Percentiles rank a stretch among this genome's conserved stretches.
These are phyloP conservation scores for Mythimna pallens DNA, from an alignment of 2,888 invertebrate species.

Conservation along the genomic window DNA sequence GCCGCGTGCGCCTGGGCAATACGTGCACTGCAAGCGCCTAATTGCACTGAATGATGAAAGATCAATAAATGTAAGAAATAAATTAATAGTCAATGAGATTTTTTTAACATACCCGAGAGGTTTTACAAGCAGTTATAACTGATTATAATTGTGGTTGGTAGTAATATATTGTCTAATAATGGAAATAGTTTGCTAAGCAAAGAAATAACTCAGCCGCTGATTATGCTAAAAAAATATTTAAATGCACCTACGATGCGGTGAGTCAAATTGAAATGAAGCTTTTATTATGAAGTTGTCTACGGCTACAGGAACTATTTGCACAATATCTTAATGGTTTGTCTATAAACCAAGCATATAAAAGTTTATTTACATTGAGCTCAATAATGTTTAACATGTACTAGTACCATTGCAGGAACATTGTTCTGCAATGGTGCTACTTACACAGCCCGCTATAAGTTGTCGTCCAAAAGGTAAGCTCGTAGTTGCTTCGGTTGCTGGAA, in stretches of 20 bases:
- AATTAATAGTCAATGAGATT: conserved; percentile 74
- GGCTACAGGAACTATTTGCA: not conserved
- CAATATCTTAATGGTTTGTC: not conserved
- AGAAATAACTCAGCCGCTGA: conserved; percentile 22
- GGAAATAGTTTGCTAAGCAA: conserved; percentile 31
- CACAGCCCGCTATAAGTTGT: not conserved
- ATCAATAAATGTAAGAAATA: conserved; percentile 69
- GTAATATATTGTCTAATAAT: conserved; percentile 57
- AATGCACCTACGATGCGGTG: conserved; percentile 4
- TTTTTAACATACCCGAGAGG: conserved; percentile 71
- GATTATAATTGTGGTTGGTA: conserved; percentile 56
- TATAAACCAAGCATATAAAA: not conserved
- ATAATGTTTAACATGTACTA: not conserved
- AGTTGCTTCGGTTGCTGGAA: not conserved
- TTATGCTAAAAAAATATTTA: conserved; percentile 12
- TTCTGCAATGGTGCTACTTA: too few relatives aligned
- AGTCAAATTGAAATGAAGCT: not conserved
- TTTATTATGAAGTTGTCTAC: not conserved
- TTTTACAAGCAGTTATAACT: conserved; percentile 67
- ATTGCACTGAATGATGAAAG: conserved; percentile 71
- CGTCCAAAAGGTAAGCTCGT: not conserved
- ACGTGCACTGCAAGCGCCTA: conserved; percentile 66
- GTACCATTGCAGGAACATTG: not conserved
- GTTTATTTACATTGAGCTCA: not conserved
- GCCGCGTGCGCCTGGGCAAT: conserved; percentile 72